Evolutionary conservation across 2,888 invertebrate species (phyloP).

Genomic region (Mylabris sibirica): DNA sequence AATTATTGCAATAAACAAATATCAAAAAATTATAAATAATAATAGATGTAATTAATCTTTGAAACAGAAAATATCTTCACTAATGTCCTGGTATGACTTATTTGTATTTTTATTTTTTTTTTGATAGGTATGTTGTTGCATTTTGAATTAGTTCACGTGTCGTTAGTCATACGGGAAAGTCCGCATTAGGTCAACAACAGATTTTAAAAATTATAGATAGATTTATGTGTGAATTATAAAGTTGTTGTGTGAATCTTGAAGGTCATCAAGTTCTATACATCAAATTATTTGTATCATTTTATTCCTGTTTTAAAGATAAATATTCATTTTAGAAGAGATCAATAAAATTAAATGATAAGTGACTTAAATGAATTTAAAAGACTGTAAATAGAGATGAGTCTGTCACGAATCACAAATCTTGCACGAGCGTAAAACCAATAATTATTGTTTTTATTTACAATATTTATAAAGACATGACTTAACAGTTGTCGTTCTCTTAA

Average conservation of each 20-base stretch:
- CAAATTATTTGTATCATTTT: constrained; percentile 7
- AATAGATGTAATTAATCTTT: constrained; percentile 1
- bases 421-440: background rate
- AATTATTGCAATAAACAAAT: background rate
- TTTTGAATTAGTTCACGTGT: constrained; percentile 21
- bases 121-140: background rate
- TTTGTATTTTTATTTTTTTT: background rate
- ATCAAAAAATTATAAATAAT: background rate
- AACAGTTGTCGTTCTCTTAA: background rate
- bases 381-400: background rate
- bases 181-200: constrained; percentile 30
- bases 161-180: constrained; percentile 31
- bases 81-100: background rate
- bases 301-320: background rate
- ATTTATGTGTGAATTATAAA: background rate
- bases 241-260: constrained; percentile 8
- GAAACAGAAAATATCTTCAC: background rate
- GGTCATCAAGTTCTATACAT: background rate
- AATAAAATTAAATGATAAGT: background rate
- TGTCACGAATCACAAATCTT: background rate
- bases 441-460: background rate
- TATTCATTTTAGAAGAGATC: background rate
- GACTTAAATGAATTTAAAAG: background rate
- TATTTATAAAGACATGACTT: background rate
- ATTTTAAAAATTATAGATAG: background rate